Base-by-base conservation (phyloP, 2,797 vertebrate genomes). In the Myotis vivesi region DNA sequence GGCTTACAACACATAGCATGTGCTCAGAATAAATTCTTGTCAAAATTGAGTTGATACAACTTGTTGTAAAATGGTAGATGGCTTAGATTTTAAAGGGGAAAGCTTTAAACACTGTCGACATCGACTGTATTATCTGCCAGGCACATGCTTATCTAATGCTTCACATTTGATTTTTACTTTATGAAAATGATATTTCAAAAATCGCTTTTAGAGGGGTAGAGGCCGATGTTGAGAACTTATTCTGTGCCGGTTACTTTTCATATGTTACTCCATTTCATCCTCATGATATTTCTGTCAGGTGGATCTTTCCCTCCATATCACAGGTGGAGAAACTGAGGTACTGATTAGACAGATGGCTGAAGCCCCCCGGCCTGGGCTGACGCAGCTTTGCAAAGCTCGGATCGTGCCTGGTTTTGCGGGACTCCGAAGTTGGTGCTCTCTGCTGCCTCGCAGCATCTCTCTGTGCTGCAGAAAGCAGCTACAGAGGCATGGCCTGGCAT, bases 381-480 rank as follows among this genome's bases (percentile, higher is more conserved):
- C 10, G 8, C 0, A 15, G 28, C 33, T 71, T 55, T 87, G 33
- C 20, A 25, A 16, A 68, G 49, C 41, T 62, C 38, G 62, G 76
- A 2, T 51, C 3, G 5, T 16, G 8, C 72, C 20, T 53, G 0
- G 12, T 41, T 77, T 19, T 68, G 51, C n/a, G 0, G 5, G 80
- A 22, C 51, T 94, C 49, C 0, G 7, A 38, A 84, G 62, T 23
- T 6, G 0, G 36, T 66, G 77, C 30, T 73, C 64, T 62, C 73
- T 8, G 10, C 25, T 46, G 51, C 77, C n/a, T 75, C 0, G 12
- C 30, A 20, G 71, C 53, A n/a, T 73, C 46, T 57, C 51, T 88
- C 28, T 51, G 0, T 90, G 73, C 69, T 82, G 87, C 80, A 76
- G 46, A 46, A 90, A 92, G 92, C 82, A 69, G 53, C 92, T 94